A percentile compares a stretch with the other conserved stretches of the same genome.
These are phyloP conservation scores for Oligia latruncula DNA, from an alignment of 2,888 invertebrate genomes.

Conservation along the genomic window DNA sequence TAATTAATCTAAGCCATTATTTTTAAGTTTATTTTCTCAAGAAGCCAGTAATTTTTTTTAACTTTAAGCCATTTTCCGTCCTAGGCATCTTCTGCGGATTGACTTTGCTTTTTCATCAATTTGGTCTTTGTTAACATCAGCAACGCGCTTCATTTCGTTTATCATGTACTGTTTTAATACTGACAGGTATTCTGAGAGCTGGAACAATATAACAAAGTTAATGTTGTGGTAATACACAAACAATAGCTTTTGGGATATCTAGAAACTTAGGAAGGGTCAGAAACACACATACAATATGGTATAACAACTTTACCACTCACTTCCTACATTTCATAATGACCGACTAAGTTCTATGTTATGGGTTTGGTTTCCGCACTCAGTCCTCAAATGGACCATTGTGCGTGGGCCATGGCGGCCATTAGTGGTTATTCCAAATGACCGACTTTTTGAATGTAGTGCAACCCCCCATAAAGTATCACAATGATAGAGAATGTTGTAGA, in stretches of 20 bases:
- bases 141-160: conserved; percentile 80
- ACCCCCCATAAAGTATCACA: background rate
- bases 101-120: conserved; percentile 78
- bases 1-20: conserved; percentile 16
- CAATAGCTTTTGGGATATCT: background rate
- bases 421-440: no score
- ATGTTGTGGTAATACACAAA: background rate
- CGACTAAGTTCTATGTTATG: background rate
- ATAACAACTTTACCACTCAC: background rate
- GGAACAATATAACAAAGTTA: conserved; percentile 34
- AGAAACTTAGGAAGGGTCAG: background rate
- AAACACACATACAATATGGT: no score
- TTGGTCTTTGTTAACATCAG: conserved; percentile 78
- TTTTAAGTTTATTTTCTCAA: background rate
- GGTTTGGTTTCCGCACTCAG: no score
- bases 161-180: conserved; percentile 86
- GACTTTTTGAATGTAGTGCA: background rate
- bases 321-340: background rate
- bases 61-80: conserved; percentile 62
- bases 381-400: no score
- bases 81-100: conserved; percentile 73
- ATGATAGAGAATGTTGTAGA: background rate
- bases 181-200: conserved; percentile 89
- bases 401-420: no score
- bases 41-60: background rate